phyloP scores from a whole-genome alignment of 2,888 invertebrate genomes.

The Tipula confusa region DNA sequence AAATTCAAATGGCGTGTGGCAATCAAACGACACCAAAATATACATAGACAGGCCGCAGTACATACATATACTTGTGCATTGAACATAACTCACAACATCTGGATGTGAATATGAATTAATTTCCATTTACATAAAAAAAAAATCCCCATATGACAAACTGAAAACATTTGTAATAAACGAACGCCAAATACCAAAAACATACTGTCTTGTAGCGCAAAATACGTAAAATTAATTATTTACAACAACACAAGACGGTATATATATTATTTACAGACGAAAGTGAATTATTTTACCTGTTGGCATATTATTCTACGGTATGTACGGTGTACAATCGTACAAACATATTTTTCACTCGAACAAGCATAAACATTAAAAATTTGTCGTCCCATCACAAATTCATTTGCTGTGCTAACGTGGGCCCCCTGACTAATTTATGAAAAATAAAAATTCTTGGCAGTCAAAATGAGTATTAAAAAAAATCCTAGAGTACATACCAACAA shows the following conservation, averaged over 20 bases:
- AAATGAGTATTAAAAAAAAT: neutral
- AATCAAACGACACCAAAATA: neutral
- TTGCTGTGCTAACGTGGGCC: neutral
- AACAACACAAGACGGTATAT: neutral
- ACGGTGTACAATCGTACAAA: neutral
- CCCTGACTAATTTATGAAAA: neutral
- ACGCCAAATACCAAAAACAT: neutral
- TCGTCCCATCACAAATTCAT: conserved; percentile 25
- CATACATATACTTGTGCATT: neutral
- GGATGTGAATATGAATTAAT: neutral
- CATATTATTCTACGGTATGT: neutral
- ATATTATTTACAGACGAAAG: neutral
- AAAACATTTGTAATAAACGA: neutral
- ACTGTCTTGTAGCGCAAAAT: neutral
- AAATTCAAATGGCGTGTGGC: neutral
- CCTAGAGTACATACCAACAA: neutral
- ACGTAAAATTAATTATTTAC: neutral
- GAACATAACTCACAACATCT: neutral
- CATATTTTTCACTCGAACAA: neutral
- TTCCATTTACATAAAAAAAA: neutral
- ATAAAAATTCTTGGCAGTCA: neutral
- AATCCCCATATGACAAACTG: neutral
- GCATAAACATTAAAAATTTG: neutral
- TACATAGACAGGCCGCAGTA: no score
- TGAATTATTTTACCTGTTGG: conserved; percentile 20